phyloP scores from a whole-genome alignment of 2,888 invertebrate species.

The Dasysyrphus tricinctus region DNA sequence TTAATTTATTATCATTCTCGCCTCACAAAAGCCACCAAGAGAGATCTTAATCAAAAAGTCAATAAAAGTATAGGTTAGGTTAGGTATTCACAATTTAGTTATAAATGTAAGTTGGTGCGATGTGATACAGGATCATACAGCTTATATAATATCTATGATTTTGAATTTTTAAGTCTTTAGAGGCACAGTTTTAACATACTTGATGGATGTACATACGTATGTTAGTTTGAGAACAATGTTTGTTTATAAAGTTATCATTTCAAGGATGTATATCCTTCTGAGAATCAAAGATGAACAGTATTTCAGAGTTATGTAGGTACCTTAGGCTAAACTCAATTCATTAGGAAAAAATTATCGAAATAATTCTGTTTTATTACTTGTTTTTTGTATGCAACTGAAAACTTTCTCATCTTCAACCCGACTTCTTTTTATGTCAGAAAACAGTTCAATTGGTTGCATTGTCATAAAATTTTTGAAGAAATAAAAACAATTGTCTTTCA shows the following conservation, averaged over 20 bases:
- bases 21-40: slow-evolving; percentile 1
- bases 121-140: neutral
- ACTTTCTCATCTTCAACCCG: too few relatives aligned
- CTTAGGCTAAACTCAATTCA: too few relatives aligned
- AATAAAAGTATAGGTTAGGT: slow-evolving; percentile 7
- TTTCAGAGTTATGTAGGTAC: too few relatives aligned
- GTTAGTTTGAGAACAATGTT: slow-evolving; percentile 36
- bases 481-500: too few relatives aligned
- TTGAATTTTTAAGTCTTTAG: slow-evolving; percentile 23
- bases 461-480: too few relatives aligned
- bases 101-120: slow-evolving; percentile 2
- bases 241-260: slow-evolving; percentile 32
- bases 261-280: neutral
- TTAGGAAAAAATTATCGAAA: too few relatives aligned
- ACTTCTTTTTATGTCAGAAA: too few relatives aligned
- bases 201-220: slow-evolving; percentile 54
- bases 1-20: slow-evolving; percentile 45
- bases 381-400: too few relatives aligned
- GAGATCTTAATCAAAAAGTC: slow-evolving; percentile 67
- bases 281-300: too few relatives aligned
- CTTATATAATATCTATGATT: neutral
- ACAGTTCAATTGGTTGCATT: too few relatives aligned
- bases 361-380: too few relatives aligned
- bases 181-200: slow-evolving; percentile 45
- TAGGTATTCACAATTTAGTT: slow-evolving; percentile 2